Conservation (phyloP, 2,797 vertebrate genomes). For the Myotis pilosus region DNA sequence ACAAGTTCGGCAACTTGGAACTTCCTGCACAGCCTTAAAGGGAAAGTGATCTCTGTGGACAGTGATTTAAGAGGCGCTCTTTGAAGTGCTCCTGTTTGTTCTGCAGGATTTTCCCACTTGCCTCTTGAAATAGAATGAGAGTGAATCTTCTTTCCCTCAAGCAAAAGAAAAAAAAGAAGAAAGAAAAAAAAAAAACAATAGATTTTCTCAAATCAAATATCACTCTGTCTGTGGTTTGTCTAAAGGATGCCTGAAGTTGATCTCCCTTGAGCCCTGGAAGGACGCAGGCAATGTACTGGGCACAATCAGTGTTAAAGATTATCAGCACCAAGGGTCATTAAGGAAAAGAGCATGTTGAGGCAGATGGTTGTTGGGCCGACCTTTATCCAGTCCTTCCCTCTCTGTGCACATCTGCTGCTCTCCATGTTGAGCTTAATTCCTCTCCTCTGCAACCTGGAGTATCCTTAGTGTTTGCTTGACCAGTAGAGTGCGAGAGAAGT, state of each 20-base stretch:
- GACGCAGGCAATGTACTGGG: not conserved
- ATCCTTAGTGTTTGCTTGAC: not conserved
- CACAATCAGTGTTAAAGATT: not conserved
- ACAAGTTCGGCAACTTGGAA: slow-evolving; percentile 22
- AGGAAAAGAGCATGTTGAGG: not conserved
- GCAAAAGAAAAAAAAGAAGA: slow-evolving; percentile 2
- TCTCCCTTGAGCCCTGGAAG: not conserved
- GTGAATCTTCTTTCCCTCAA: slow-evolving; percentile 53
- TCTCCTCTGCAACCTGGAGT: not conserved
- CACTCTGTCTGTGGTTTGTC: slow-evolving; percentile 3
- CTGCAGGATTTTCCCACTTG: slow-evolving; percentile 57
- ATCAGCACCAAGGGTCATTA: not conserved
- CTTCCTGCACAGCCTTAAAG: slow-evolving; percentile 35
- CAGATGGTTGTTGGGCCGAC: not conserved
- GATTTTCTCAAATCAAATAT: slow-evolving; percentile 47
- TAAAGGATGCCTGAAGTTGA: not conserved
- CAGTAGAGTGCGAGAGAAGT: not conserved
- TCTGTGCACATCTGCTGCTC: not conserved
- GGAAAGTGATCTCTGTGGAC: not conserved
- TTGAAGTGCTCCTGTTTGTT: slow-evolving; percentile 67
- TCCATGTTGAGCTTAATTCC: not conserved
- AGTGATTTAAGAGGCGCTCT: slow-evolving; percentile 52
- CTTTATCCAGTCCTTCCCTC: not conserved
- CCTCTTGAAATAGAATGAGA: slow-evolving; percentile 56
- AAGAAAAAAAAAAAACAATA: slow-evolving; percentile 32